Evolutionary conservation across 2,888 invertebrate genomes (phyloP).

Genomic region (Hecatera dysodea): DNA sequence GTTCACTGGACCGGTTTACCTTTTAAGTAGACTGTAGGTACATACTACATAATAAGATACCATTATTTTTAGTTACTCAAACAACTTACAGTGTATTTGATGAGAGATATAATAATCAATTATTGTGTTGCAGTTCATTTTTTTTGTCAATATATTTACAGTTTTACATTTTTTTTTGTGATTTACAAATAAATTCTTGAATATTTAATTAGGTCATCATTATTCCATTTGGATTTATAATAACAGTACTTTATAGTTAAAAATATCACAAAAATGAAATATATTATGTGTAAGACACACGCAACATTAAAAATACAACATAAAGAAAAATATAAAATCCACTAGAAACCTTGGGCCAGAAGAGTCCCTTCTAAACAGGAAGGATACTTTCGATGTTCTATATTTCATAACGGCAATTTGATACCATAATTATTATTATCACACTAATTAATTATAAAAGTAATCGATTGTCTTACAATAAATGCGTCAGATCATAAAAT

Average conservation of each 20-base stretch:
- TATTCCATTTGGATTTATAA: conserved; percentile 90
- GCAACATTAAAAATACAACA: conserved; percentile 91
- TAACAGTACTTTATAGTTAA: conserved; percentile 91
- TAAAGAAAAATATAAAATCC: conserved; percentile 90
- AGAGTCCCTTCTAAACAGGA: conserved; percentile 91
- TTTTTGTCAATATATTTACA: conserved; percentile 91
- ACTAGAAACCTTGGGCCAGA: conserved; percentile 91
- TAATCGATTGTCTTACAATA: conserved; percentile 91
- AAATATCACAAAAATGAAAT: conserved; percentile 92
- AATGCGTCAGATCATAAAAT: conserved; percentile 91
- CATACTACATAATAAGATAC: conserved; percentile 88
- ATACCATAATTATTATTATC: conserved; percentile 90
- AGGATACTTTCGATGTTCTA: conserved; percentile 91
- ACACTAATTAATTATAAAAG: conserved; percentile 91
- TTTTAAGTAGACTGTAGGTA: conserved; percentile 86
- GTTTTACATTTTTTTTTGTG: conserved; percentile 91
- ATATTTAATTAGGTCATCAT: conserved; percentile 91
- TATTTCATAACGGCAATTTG: conserved; percentile 90
- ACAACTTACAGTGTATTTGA: conserved; percentile 90
- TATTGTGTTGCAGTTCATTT: conserved; percentile 90
- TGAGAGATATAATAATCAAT: conserved; percentile 89
- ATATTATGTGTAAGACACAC: conserved; percentile 92
- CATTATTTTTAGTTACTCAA: conserved; percentile 86
- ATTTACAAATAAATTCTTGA: conserved; percentile 91
- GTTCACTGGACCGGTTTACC: conserved; percentile 91